These are phyloP conservation scores for Potamilus streckersoni DNA, from an alignment of 1,140 invertebrate species.

Conservation along the genomic window DNA sequence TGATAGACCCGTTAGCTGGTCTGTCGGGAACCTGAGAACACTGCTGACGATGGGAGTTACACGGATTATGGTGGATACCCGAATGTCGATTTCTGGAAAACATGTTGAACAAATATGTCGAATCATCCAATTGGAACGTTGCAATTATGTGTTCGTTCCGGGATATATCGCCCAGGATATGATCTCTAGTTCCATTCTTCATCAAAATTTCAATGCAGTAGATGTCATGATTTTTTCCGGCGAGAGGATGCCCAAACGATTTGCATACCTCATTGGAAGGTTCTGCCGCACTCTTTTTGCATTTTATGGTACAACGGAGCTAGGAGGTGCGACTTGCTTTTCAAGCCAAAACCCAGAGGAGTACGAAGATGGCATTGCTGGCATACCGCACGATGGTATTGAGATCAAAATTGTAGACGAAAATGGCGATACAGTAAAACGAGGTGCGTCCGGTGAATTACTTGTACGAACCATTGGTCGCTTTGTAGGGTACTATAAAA, in stretches of 20 bases:
- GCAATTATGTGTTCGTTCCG: slow-evolving; percentile 16
- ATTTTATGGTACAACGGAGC: slow-evolving; percentile 18
- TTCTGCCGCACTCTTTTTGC: slow-evolving; percentile 2
- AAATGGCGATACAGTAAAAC: slow-evolving; percentile 6
- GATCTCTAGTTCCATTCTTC: background rate
- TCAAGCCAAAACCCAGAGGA: background rate
- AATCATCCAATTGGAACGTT: slow-evolving; percentile 19
- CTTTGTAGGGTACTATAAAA: slow-evolving; percentile 4
- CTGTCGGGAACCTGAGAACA: slow-evolving; percentile 31
- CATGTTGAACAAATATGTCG: slow-evolving; percentile 8
- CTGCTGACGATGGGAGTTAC: slow-evolving; percentile 28
- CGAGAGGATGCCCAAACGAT: slow-evolving; percentile 6
- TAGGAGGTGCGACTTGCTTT: slow-evolving; percentile 2
- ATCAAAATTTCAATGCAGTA: slow-evolving; percentile 7
- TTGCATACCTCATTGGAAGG: background rate
- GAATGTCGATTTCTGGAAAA: slow-evolving; percentile 6
- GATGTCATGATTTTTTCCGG: slow-evolving; percentile 1
- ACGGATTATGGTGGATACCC: slow-evolving; percentile 12
- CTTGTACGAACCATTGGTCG: slow-evolving; percentile 1
- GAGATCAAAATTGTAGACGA: slow-evolving; percentile 34
- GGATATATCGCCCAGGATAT: slow-evolving; percentile 11
- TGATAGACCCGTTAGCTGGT: slow-evolving; percentile 29
- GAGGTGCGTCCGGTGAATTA: slow-evolving; percentile 20
- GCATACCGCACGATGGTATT: slow-evolving; percentile 18
- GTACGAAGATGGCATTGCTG: slow-evolving; percentile 26